Conservation (phyloP, 2,113 vertebrate species). For the Ictalurus punctatus region DNA sequence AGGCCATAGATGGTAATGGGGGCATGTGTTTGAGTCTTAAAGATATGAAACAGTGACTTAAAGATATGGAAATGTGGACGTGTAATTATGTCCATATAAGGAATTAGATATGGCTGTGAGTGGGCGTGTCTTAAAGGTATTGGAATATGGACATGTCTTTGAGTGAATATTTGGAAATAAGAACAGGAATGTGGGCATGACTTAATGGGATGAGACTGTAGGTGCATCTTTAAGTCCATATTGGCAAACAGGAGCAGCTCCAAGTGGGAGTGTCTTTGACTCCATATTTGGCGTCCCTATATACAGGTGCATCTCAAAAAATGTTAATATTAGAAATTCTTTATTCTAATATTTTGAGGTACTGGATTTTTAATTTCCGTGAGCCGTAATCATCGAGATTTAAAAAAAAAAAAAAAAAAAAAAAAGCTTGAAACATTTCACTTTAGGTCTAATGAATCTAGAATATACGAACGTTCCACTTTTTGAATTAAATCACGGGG, state of each 20-base stretch:
- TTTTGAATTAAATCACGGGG: too few species aligned
- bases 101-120: not conserved
- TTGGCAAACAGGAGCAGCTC: not conserved
- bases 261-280: not conserved
- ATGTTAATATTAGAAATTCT: too few species aligned
- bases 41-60: not conserved
- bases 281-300: not conserved
- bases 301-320: too few species aligned
- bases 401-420: too few species aligned
- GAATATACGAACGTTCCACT: too few species aligned
- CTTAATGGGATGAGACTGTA: not conserved
- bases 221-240: not conserved
- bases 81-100: not conserved
- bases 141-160: not conserved
- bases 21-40: not conserved
- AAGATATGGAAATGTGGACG: not conserved
- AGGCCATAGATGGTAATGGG: not conserved
- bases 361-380: too few species aligned
- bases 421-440: too few species aligned
- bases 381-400: too few species aligned
- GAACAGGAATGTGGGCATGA: too few species aligned
- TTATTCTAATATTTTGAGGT: too few species aligned
- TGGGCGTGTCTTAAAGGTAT: not conserved
- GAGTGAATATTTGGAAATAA: not conserved
- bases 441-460: too few species aligned